phyloP scores from a whole-genome alignment of 53 echinoderm and acorn worm species.

The Echinarachnius parma region DNA sequence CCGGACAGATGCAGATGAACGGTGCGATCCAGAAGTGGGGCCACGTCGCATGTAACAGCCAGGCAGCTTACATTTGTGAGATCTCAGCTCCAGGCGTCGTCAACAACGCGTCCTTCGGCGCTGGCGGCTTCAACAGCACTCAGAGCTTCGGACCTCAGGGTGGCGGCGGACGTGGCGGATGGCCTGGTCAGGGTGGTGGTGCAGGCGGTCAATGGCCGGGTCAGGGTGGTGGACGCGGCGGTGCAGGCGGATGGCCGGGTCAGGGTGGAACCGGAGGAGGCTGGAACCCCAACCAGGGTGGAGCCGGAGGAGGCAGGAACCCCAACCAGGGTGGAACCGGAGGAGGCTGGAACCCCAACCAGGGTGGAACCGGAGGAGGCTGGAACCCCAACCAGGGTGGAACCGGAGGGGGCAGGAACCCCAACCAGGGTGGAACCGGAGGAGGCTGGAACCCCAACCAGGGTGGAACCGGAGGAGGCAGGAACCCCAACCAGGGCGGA shows the following conservation, averaged over 20 bases:
- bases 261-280: not conserved
- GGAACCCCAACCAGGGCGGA: not conserved
- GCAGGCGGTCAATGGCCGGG: not conserved
- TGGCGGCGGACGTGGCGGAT: not conserved
- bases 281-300: not conserved
- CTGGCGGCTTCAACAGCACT: slow-evolving; percentile 3
- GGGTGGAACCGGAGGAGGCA: too few relatives aligned
- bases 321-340: not conserved
- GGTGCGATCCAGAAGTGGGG: slow-evolving; percentile 24
- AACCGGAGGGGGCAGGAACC: slow-evolving; percentile 9
- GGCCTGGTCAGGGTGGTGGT: not conserved
- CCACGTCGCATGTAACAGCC: slow-evolving; percentile 19
- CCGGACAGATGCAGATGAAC: slow-evolving; percentile 31
- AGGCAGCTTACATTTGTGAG: slow-evolving; percentile 20
- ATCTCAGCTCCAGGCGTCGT: slow-evolving; percentile 24
- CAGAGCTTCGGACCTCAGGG: slow-evolving; percentile 8
- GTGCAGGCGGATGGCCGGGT: not conserved
- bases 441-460: slow-evolving; percentile 1
- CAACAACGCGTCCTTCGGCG: not conserved
- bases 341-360: slow-evolving; percentile 12
- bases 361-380: not conserved
- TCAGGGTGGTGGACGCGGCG: not conserved
- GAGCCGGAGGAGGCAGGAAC: not conserved
- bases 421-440: not conserved
- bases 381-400: slow-evolving; percentile 6